Percentiles rank a stretch among this genome's conserved stretches.
phyloP scores from a whole-genome alignment of 2,797 vertebrate species.

The Bufotes viridis region DNA sequence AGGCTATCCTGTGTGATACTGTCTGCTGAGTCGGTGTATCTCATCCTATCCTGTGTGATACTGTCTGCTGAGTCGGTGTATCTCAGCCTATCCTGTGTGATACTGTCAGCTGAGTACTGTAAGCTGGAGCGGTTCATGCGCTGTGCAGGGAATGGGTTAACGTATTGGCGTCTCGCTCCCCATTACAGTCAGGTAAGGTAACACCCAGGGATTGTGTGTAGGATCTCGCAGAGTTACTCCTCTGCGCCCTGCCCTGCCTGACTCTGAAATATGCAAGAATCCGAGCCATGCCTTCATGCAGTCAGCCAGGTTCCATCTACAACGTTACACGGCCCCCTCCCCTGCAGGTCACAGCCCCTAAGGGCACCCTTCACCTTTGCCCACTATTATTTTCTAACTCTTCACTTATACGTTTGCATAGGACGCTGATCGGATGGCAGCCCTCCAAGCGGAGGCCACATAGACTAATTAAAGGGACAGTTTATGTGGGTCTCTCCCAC shows the following conservation, averaged over 20 bases:
- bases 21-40: too few relatives aligned
- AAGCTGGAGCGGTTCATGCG: too few relatives aligned
- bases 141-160: not conserved
- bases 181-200: slow-evolving; percentile 2
- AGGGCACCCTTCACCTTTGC: not conserved
- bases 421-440: too few relatives aligned
- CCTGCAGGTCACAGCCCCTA: not conserved
- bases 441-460: not conserved
- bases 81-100: too few relatives aligned
- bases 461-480: not conserved
- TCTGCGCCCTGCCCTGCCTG: not conserved
- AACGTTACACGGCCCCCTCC: not conserved
- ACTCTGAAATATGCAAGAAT: slow-evolving; percentile 15
- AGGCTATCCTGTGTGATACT: too few relatives aligned
- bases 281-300: not conserved
- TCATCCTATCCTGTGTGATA: too few relatives aligned
- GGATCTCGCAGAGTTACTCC: not conserved
- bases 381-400: not conserved
- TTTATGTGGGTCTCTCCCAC: too few relatives aligned
- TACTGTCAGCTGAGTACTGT: not conserved
- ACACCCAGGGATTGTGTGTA: not conserved
- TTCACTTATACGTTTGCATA: not conserved
- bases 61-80: too few relatives aligned
- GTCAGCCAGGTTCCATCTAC: not conserved
- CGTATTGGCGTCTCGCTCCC: not conserved